A percentile compares a stretch with the other conserved stretches of the same genome.
Evolutionary conservation across 2,113 vertebrate species (phyloP).

Genomic region (Oncorhynchus tshawytscha): DNA sequence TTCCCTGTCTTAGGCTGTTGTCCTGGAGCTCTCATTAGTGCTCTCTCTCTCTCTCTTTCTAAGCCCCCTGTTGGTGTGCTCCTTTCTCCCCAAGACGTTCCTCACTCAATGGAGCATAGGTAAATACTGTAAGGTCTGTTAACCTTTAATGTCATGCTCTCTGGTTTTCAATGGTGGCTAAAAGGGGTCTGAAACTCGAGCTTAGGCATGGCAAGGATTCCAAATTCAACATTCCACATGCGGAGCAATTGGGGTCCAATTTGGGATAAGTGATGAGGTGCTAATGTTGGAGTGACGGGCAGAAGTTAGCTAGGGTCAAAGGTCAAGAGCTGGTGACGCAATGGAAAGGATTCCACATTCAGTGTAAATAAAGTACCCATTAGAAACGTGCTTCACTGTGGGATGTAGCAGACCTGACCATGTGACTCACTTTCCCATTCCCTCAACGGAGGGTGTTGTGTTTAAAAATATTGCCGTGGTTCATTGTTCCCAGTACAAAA

Average conservation of each 20-base stretch:
- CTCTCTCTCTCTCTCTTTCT: not conserved
- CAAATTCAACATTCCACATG: constrained; percentile 17
- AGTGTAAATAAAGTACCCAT: constrained; percentile 33
- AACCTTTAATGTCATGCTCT: constrained; percentile 49
- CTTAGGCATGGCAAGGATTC: constrained; percentile 25
- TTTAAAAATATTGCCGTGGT: not conserved
- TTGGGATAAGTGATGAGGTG: constrained; percentile 3
- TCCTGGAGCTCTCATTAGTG: not conserved
- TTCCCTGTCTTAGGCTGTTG: not conserved
- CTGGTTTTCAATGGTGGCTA: constrained; percentile 30
- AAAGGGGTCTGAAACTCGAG: constrained; percentile 28
- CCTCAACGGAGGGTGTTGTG: constrained; percentile 1
- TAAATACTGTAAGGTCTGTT: constrained; percentile 58
- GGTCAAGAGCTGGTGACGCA: constrained; percentile 41
- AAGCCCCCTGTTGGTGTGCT: not conserved
- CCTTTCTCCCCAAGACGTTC: constrained; percentile 30
- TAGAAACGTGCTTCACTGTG: constrained; percentile 3
- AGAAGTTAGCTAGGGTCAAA: not conserved
- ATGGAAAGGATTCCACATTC: constrained; percentile 41
- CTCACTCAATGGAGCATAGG: constrained; percentile 38
- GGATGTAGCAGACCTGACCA: constrained; percentile 16
- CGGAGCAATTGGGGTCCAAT: not conserved
- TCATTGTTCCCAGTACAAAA: constrained; percentile 35
- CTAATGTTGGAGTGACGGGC: constrained; percentile 7
- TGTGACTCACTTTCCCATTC: constrained; percentile 26